Evolutionary conservation across 35 echinoderm and acorn worm species (phyloP).

Genomic region (Eucidaris tribuloides): DNA sequence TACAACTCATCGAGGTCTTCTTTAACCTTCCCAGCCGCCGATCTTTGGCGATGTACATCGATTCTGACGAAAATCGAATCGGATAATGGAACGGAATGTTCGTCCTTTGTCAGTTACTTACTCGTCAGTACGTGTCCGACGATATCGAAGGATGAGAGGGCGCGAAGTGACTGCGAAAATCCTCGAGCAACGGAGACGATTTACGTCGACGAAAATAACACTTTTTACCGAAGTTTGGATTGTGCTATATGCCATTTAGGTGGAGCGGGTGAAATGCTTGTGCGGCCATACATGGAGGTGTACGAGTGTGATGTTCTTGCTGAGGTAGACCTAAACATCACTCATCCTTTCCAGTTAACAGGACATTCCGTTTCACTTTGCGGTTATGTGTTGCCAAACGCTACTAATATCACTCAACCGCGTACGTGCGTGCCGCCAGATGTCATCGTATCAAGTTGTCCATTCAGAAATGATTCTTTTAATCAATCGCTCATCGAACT

Average conservation of each 20-base stretch:
- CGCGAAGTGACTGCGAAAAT: not conserved
- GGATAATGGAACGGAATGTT: not conserved
- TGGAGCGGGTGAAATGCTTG: too few relatives aligned
- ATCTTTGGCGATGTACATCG: not conserved
- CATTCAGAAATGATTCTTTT: not conserved
- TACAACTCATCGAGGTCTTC: too few relatives aligned
- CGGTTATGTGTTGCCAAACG: not conserved
- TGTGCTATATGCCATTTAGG: not conserved
- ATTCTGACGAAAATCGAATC: too few relatives aligned
- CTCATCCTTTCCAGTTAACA: too few relatives aligned
- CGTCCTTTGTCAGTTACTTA: not conserved
- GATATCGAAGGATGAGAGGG: not conserved
- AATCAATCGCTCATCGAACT: too few relatives aligned
- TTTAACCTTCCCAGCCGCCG: not conserved
- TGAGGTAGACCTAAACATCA: not conserved
- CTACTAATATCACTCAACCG: not conserved
- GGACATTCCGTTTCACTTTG: too few relatives aligned
- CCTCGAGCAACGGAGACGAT: not conserved
- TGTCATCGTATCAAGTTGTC: not conserved
- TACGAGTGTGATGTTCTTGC: too few relatives aligned
- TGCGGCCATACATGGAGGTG: not conserved
- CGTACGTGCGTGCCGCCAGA: not conserved
- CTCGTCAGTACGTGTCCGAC: conserved; percentile 11
- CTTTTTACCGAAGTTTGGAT: not conserved
- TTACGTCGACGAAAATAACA: not conserved